These are phyloP conservation scores for Leptobrachium ailaonicum DNA, from an alignment of 2,113 vertebrate genomes.

Conservation along the genomic window DNA sequence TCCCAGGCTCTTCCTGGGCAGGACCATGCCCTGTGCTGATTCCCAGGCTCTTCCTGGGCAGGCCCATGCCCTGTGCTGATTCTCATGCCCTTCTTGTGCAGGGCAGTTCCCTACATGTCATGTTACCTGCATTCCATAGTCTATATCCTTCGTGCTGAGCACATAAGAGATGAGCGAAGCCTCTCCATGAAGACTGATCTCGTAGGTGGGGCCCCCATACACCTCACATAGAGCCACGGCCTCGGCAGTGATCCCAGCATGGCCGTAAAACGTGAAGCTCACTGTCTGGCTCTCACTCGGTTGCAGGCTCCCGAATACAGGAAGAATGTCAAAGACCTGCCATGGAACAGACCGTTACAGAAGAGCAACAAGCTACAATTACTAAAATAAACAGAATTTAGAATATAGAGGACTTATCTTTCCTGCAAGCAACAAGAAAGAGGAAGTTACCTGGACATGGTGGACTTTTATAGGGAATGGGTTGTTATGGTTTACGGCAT, in stretches of 20 bases:
- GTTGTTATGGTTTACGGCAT: no score
- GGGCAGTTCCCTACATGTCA: no score
- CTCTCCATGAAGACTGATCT: constrained; percentile 74
- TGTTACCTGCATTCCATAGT: constrained; percentile 79
- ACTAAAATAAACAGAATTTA: background rate
- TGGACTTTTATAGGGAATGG: no score
- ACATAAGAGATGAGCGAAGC: constrained; percentile 73
- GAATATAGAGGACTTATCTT: background rate
- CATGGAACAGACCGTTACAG: background rate
- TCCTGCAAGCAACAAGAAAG: background rate
- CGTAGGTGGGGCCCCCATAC: constrained; percentile 79
- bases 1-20: no score
- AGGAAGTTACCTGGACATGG: background rate
- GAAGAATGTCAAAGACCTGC: constrained; percentile 84
- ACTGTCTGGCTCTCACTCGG: constrained; percentile 71
- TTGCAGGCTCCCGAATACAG: constrained; percentile 67
- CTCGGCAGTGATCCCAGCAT: constrained; percentile 58
- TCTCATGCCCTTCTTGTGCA: no score
- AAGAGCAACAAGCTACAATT: background rate
- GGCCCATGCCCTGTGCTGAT: no score
- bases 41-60: no score
- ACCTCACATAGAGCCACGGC: constrained; percentile 74
- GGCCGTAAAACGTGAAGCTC: constrained; percentile 77
- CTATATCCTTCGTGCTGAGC: constrained; percentile 65
- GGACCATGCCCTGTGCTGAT: no score